phyloP scores from a whole-genome alignment of 1,140 invertebrate genomes.

The Diorhabda elongata region DNA sequence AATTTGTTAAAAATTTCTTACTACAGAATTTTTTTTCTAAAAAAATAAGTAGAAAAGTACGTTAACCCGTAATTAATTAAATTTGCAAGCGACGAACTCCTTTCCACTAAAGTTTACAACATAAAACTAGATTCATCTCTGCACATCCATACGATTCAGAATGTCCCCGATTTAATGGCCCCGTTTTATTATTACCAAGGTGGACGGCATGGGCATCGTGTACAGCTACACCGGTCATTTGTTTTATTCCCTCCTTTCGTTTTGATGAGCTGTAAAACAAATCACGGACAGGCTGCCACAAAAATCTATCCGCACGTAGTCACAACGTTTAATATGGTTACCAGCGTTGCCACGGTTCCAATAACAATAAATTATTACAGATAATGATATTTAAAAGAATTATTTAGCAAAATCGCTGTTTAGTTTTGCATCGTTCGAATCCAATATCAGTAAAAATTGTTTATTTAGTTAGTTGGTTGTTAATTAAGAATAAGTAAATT shows the following conservation, averaged over 20 bases:
- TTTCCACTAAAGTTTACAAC: not conserved
- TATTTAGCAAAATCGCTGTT: too few relatives aligned
- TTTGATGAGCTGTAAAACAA: constrained; percentile 21
- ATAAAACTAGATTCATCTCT: not conserved
- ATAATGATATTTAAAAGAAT: too few relatives aligned
- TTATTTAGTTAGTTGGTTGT: too few relatives aligned
- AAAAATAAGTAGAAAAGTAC: not conserved
- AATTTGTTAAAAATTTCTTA: too few relatives aligned
- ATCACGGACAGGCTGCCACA: constrained; percentile 8
- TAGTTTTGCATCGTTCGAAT: too few relatives aligned
- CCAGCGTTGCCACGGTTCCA: too few relatives aligned
- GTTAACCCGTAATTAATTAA: not conserved
- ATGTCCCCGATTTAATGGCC: constrained; percentile 9
- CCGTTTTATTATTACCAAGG: constrained; percentile 16
- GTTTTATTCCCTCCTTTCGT: constrained; percentile 14
- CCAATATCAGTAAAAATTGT: too few relatives aligned
- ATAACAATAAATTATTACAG: too few relatives aligned
- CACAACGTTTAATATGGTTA: too few relatives aligned
- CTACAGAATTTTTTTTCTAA: not conserved
- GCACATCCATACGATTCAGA: not conserved
- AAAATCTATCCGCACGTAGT: not conserved
- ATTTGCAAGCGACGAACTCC: not conserved
- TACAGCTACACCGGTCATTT: constrained; percentile 10
- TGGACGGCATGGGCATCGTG: constrained; percentile 4
- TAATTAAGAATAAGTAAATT: too few relatives aligned